A percentile compares a stretch with the other conserved stretches of the same genome.
phyloP scores from a whole-genome alignment of 2,888 invertebrate genomes.

The Chironomus riparius region DNA sequence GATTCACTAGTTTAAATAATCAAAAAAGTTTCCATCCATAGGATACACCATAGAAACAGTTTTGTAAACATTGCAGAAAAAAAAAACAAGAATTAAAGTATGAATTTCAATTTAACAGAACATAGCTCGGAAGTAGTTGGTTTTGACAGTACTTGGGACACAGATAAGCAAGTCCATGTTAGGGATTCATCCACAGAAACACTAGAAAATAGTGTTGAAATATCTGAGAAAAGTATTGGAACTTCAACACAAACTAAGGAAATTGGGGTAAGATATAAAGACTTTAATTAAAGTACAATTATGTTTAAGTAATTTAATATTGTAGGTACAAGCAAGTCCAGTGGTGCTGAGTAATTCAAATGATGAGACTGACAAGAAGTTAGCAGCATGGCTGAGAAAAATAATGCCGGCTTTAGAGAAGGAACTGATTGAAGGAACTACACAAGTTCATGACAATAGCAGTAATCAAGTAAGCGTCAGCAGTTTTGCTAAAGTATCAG shows the following conservation, averaged over 20 bases:
- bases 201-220: conserved; percentile 35
- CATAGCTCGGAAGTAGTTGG: conserved; percentile 44
- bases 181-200: conserved; percentile 36
- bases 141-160: conserved; percentile 43
- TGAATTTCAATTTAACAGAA: conserved; percentile 31
- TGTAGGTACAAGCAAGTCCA: conserved; percentile 16
- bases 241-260: conserved; percentile 32
- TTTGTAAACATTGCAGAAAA: no score
- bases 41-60: no score
- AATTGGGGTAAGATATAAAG: conserved; percentile 29
- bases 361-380: conserved; percentile 40
- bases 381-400: conserved; percentile 44
- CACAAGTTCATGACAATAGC: conserved; percentile 32
- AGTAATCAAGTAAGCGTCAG: background rate
- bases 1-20: no score
- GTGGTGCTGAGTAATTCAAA: conserved; percentile 5
- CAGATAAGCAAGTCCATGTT: conserved; percentile 38
- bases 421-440: conserved; percentile 42
- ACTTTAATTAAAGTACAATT: conserved; percentile 28
- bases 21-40: no score
- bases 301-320: background rate
- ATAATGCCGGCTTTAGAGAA: conserved; percentile 44
- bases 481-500: background rate
- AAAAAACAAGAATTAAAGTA: no score
- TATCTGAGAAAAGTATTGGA: conserved; percentile 29